Conservation (phyloP, 2,113 vertebrate species). For the Synchiropus splendidus region DNA sequence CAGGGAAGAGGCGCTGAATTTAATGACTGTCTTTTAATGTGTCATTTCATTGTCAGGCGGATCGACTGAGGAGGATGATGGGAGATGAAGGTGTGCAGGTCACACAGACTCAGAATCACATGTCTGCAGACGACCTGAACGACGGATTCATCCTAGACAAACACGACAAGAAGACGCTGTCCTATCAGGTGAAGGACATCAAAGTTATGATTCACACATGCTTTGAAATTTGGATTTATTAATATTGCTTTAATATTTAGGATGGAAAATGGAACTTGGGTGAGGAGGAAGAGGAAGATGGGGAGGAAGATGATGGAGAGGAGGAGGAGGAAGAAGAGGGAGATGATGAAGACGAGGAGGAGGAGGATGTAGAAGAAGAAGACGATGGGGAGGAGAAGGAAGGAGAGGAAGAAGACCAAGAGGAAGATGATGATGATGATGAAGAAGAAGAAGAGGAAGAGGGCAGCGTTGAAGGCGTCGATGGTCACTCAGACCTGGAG, state of each 20-base stretch:
- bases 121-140: slow-evolving; percentile 86
- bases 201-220: neutral
- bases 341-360: slow-evolving; percentile 15
- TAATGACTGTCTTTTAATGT: too few species aligned
- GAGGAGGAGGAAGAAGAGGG: slow-evolving; percentile 24
- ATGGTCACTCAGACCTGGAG: slow-evolving; percentile 73
- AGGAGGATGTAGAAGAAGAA: slow-evolving; percentile 13
- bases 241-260: slow-evolving; percentile 40
- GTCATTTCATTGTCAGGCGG: slow-evolving; percentile 61
- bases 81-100: slow-evolving; percentile 59
- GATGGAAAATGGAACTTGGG: slow-evolving; percentile 73
- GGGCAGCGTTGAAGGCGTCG: slow-evolving; percentile 48
- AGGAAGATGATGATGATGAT: slow-evolving; percentile 5
- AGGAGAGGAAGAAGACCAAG: slow-evolving; percentile 30
- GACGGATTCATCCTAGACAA: slow-evolving; percentile 84
- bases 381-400: slow-evolving; percentile 24
- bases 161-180: slow-evolving; percentile 73
- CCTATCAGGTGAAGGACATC: slow-evolving; percentile 71
- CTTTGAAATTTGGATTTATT: neutral
- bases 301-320: slow-evolving; percentile 12
- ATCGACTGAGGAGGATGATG: slow-evolving; percentile 82
- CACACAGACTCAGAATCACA: slow-evolving; percentile 53
- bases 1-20: neutral
- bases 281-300: slow-evolving; percentile 24
- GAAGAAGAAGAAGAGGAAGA: slow-evolving; percentile 23